These are phyloP conservation scores for Leptinotarsa tumamoca DNA, from an alignment of 2,888 invertebrate species.

Conservation along the genomic window DNA sequence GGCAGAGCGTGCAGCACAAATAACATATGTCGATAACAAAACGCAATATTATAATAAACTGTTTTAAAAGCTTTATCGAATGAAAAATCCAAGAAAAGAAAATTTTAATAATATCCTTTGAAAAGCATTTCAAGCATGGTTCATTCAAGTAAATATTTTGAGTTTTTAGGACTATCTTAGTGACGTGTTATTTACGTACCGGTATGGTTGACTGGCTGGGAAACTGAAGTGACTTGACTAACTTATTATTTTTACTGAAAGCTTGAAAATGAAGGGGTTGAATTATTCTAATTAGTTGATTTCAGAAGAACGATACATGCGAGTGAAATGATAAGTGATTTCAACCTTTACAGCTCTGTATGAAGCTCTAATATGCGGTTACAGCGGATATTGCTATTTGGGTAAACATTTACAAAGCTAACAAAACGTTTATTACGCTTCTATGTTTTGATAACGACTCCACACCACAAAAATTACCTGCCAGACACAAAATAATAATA, in stretches of 20 bases:
- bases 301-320: not conserved
- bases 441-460: not conserved
- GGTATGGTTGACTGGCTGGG: not conserved
- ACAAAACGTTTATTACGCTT: not conserved
- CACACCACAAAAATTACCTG: conserved; percentile 33
- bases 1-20: not conserved
- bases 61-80: conserved; percentile 3
- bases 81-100: not conserved
- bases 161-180: not conserved
- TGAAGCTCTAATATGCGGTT: not conserved
- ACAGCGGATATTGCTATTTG: conserved; percentile 11
- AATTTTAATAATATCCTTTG: not conserved
- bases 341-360: not conserved
- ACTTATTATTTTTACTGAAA: conserved; percentile 1
- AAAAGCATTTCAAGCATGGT: not conserved
- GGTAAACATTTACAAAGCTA: conserved; percentile 33
- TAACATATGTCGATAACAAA: not conserved
- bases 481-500: conserved; percentile 25
- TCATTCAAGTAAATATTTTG: not conserved
- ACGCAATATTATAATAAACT: not conserved
- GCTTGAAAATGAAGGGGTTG: not conserved
- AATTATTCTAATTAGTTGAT: not conserved
- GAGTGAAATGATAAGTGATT: not conserved
- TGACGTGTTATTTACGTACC: conserved; percentile 17
- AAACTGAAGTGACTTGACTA: not conserved